Base-by-base conservation (phyloP, 2,113 vertebrate genomes). In the Megaleporinus macrocephalus region DNA sequence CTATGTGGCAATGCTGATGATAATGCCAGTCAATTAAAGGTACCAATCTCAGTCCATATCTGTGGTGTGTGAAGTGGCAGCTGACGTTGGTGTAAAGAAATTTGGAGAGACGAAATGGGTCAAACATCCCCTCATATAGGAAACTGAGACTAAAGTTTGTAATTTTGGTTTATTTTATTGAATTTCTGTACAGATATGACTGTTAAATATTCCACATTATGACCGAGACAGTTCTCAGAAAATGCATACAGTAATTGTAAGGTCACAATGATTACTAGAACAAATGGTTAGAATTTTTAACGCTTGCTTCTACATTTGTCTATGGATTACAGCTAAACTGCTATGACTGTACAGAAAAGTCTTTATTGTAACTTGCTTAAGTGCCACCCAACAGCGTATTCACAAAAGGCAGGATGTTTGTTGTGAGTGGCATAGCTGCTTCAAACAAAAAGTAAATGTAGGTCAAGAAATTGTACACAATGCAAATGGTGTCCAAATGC, bases 21-120 rank as follows among this genome's bases (percentile, higher is more conserved):
- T 6, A 6, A 36, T 36, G 33, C 33, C 3, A 3, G 3, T 6
- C 6, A 36, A 36, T 4, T 36, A 36, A 36, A 36, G 3, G 9
- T 44, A 44, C 41, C 41, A 44, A 11, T 44, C 9, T 9, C 11
- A 44, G 36, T 36, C 36, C 3, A n/a, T n/a, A n/a, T n/a, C n/a
- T n/a, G n/a, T n/a, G n/a, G n/a, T n/a, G n/a, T n/a, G n/a, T n/a
- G n/a, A n/a, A 63, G 33, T 84, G 33, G 36, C 72, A 1, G 84
- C 88, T 12, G 66, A 87, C 33, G 91, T 96, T 4, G 89, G 81
- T 0, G 84, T 95, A 4, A 92, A 93, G 63, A 94, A 96, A 69
- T 85, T 97, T 0, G 94, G 92, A 10, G 86, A 91, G 73, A 73
- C 93, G 14, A 71, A 88, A 51, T n/a, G n/a, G n/a, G n/a, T n/a